These are phyloP conservation scores for Athetis lepigone DNA, from an alignment of 2,888 invertebrate species.

Conservation along the genomic window DNA sequence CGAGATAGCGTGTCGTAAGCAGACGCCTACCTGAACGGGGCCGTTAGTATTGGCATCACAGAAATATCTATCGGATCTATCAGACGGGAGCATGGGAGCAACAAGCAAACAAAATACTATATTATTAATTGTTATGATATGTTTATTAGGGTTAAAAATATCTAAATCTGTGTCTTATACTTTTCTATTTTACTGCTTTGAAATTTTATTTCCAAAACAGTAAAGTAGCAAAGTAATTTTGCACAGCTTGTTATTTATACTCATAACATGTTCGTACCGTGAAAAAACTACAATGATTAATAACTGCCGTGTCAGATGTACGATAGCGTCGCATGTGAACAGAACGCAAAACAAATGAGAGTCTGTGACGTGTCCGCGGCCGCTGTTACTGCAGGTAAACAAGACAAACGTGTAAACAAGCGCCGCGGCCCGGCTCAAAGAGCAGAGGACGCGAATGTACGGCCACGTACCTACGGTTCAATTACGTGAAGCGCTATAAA, in stretches of 20 bases:
- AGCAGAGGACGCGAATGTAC: conserved; percentile 40
- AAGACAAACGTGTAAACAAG: conserved; percentile 35
- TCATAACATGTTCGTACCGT: conserved; percentile 16
- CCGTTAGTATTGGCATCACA: neutral
- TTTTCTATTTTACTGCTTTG: neutral
- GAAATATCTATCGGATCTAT: neutral
- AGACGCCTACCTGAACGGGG: neutral
- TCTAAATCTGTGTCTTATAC: neutral
- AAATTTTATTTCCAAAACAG: neutral
- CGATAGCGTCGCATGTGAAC: conserved; percentile 47
- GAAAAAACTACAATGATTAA: conserved; percentile 51
- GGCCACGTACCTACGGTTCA: conserved; percentile 63
- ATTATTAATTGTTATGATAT: neutral
- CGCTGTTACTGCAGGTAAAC: conserved; percentile 38
- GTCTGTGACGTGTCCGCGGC: conserved; percentile 21
- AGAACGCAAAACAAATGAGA: conserved; percentile 35
- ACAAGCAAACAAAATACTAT: neutral
- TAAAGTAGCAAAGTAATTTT: neutral
- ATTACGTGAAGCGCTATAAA: conserved; percentile 66
- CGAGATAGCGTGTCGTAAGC: conserved; percentile 17
- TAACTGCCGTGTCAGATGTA: conserved; percentile 44
- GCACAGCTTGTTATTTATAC: neutral
- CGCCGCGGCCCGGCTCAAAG: conserved; percentile 49
- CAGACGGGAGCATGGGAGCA: neutral
- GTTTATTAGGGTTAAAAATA: neutral